Base-by-base conservation (phyloP, 2,797 vertebrate genomes). In the Spinus olivaceus region DNA sequence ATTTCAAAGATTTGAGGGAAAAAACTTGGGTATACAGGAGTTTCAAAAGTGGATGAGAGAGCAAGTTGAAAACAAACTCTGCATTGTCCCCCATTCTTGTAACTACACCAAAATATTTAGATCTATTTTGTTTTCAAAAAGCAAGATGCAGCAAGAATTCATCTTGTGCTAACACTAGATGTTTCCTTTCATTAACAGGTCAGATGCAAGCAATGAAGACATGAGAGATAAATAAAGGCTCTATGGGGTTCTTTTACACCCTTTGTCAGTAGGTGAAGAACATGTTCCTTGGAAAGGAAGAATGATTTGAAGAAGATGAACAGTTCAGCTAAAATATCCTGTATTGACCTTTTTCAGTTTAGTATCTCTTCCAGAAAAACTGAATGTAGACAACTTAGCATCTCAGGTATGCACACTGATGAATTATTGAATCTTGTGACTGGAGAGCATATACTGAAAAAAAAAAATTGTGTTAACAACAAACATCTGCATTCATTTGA, bases 141-240 rank as follows among this genome's bases (percentile, higher is more conserved):
- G 20, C 39, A 72, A 88, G 81, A 67, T 76, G 24, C 8, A 85
- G 32, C 44, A 81, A n/a, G 12, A 88, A 57, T 76, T 86, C 6
- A 76, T 91, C 67, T 72, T 67, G n/a, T 82, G 30, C 44, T 95
- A 65, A 92, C 46, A 51, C 14, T 56, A 37, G 23, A 23, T 88
- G 12, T 94, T 92, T 96, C 79, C 95, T 94, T 95, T 94, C 94
- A 20, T 97, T 95, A 90, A 86, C 96, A 98, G 98, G 98, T 98
- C 98, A 98, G 95, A 98, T 98, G 81, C 98, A 98, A 97, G 96
- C 97, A 97, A 95, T 90, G 97, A 98, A 98, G 98, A 98, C 97
- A 28, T 98, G 97, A 98, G 96, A 96, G 97, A 94, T 41, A 96
- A 97, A 78, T 94, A 71, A 61, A 81, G 94, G 69, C 53, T 49